These are phyloP conservation scores for Andrena flavipes DNA, from an alignment of 2,888 invertebrate genomes.

Conservation along the genomic window DNA sequence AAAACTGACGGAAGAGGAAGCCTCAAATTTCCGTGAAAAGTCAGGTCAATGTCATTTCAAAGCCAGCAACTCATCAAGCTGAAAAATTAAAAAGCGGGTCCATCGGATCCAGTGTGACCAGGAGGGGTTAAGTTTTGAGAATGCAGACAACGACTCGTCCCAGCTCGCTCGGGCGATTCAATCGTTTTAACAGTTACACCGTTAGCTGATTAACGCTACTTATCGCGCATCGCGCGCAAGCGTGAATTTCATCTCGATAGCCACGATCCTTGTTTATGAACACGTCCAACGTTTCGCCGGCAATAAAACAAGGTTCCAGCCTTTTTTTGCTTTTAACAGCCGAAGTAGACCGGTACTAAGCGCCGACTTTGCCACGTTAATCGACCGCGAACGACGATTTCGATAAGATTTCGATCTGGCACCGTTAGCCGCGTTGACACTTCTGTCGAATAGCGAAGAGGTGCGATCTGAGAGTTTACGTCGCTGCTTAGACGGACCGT, in stretches of 20 bases:
- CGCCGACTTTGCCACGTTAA: neutral
- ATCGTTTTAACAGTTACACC: conserved; percentile 40
- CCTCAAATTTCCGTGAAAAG: too few relatives aligned
- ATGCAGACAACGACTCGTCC: neutral
- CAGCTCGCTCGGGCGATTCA: conserved; percentile 37
- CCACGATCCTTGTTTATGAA: conserved; percentile 34
- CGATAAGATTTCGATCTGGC: conserved; percentile 12
- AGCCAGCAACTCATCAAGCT: too few relatives aligned
- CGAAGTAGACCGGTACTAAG: conserved; percentile 17
- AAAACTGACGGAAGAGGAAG: too few relatives aligned
- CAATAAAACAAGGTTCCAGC: conserved; percentile 13
- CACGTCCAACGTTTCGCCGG: neutral
- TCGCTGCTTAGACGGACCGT: neutral
- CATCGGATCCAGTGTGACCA: too few relatives aligned
- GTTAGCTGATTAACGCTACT: conserved; percentile 32
- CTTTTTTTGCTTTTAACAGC: neutral
- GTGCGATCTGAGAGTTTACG: neutral
- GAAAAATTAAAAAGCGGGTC: too few relatives aligned
- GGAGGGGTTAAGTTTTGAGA: neutral
- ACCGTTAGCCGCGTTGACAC: conserved; percentile 13
- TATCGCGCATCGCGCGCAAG: conserved; percentile 7
- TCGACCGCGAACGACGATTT: neutral
- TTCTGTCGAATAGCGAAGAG: neutral
- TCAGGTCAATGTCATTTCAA: too few relatives aligned
- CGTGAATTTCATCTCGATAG: conserved; percentile 31